Conservation (phyloP, 1,140 invertebrate genomes). For the Sarcophaga peregrina region DNA sequence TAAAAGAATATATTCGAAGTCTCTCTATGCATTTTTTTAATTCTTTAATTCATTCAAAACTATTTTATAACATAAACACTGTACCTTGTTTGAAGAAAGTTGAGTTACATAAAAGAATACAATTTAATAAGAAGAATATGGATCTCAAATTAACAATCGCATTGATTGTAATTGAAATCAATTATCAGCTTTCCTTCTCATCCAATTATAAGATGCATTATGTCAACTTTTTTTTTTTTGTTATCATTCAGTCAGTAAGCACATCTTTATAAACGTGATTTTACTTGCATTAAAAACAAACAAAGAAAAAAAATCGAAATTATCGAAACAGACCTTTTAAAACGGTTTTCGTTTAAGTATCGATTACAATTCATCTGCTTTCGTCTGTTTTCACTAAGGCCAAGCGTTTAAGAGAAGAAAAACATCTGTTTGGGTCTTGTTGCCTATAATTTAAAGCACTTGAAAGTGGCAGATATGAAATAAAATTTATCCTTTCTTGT, state of each 20-base stretch:
- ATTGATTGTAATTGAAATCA: background rate
- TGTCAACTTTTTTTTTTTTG: background rate
- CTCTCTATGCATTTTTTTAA: too few species aligned
- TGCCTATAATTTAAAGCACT: background rate
- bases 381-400: background rate
- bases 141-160: background rate
- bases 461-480: background rate
- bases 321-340: background rate
- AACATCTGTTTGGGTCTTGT: background rate
- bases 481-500: background rate
- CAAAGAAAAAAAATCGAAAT: background rate
- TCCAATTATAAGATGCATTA: background rate
- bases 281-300: background rate
- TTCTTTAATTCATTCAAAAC: too few species aligned
- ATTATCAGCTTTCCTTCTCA: background rate
- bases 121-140: too few species aligned
- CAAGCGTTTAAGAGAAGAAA: background rate
- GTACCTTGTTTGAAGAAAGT: background rate
- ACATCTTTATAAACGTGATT: background rate
- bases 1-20: background rate
- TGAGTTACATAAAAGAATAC: too few species aligned
- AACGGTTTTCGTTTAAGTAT: slow-evolving; percentile 13
- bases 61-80: too few species aligned
- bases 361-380: background rate
- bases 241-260: background rate